Evolutionary conservation across 2,797 vertebrate species (phyloP).

Genomic region (Allobates femoralis): DNA sequence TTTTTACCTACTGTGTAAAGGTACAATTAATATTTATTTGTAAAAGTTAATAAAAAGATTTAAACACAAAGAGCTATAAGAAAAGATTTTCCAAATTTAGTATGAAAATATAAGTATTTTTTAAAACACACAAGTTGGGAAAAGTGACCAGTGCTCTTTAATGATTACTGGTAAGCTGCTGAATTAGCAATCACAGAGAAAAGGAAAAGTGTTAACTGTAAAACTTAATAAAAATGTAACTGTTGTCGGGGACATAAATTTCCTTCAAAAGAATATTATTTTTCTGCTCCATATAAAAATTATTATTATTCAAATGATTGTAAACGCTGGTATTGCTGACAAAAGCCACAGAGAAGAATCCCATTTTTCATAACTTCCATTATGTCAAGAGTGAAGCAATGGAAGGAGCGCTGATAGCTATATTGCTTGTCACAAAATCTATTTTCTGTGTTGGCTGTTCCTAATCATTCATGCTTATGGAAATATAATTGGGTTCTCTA

Average conservation of each 20-base stretch:
- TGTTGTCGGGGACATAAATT: not conserved
- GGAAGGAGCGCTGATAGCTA: constrained; percentile 48
- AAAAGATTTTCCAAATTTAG: too few relatives aligned
- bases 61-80: too few relatives aligned
- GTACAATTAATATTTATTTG: too few relatives aligned
- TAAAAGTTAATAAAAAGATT: too few relatives aligned
- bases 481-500: constrained; percentile 53
- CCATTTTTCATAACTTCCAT: constrained; percentile 54
- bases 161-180: too few relatives aligned
- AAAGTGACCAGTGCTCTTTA: too few relatives aligned
- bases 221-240: not conserved
- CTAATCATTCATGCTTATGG: constrained; percentile 58
- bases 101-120: too few relatives aligned
- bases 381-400: constrained; percentile 52
- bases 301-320: constrained; percentile 50
- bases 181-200: not conserved
- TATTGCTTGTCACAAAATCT: constrained; percentile 54
- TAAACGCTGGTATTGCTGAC: constrained; percentile 37
- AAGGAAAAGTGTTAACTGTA: not conserved
- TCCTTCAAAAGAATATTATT: constrained; percentile 8
- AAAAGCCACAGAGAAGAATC: constrained; percentile 35
- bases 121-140: too few relatives aligned
- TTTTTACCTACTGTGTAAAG: too few relatives aligned
- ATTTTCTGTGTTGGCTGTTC: constrained; percentile 32
- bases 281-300: constrained; percentile 19